Evolutionary conservation across 2,797 vertebrate genomes (phyloP).

Genomic region (Fratercula arctica): DNA sequence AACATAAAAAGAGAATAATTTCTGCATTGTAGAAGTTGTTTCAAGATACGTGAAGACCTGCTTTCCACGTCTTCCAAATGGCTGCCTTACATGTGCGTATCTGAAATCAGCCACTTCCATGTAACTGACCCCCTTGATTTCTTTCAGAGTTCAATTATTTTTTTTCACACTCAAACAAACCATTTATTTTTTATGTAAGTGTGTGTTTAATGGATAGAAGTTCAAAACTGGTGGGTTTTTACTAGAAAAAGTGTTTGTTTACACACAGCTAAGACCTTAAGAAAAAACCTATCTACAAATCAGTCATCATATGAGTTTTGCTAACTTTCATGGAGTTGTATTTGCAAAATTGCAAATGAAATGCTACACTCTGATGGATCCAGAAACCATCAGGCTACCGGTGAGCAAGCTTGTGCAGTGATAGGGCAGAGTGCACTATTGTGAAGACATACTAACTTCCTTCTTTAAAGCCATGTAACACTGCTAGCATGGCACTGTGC

Average conservation of each 20-base stretch:
- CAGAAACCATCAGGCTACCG: not conserved
- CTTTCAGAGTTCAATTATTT: not conserved
- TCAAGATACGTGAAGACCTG: not conserved
- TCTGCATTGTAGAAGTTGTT: not conserved
- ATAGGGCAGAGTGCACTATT: not conserved
- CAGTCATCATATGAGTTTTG: not conserved
- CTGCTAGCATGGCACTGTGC: not conserved
- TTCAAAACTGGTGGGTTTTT: not conserved
- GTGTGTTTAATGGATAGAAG: not conserved
- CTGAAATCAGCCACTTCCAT: not conserved
- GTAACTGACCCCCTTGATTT: not conserved
- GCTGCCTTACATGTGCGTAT: not conserved
- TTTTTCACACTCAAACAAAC: not conserved
- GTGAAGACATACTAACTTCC: not conserved
- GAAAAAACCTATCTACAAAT: not conserved
- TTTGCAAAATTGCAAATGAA: not conserved
- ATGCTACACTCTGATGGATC: not conserved
- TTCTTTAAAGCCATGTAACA: not conserved
- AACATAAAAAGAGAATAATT: not conserved
- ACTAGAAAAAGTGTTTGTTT: not conserved
- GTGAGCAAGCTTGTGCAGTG: not conserved
- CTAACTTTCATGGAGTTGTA: not conserved
- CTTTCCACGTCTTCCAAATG: not conserved
- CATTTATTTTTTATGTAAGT: not conserved
- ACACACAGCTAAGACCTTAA: not conserved